A percentile compares a stretch with the other conserved stretches of the same genome.
Evolutionary conservation across 2,113 vertebrate species (phyloP).

Genomic region (Oophaga pumilio): DNA sequence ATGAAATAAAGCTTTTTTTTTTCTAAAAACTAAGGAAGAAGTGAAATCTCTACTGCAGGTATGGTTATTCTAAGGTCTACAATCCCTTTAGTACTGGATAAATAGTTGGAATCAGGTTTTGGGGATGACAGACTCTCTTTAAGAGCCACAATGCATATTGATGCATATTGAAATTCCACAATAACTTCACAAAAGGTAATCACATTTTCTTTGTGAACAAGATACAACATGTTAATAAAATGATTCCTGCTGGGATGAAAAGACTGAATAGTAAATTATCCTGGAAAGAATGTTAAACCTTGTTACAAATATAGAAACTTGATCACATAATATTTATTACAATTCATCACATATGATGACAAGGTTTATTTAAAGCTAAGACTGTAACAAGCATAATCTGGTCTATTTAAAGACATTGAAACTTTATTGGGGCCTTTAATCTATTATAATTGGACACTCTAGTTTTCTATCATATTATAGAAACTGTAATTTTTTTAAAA

Average conservation of each 20-base stretch:
- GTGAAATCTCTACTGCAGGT: too few species aligned
- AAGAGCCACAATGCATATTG: not conserved
- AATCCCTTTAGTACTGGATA: too few species aligned
- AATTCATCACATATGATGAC: constrained; percentile 51
- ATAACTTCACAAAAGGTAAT: constrained; percentile 3
- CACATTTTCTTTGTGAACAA: constrained; percentile 63
- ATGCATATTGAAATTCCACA: constrained; percentile 9
- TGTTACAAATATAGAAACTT: constrained; percentile 68
- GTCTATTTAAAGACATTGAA: constrained; percentile 6
- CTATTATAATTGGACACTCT: not conserved
- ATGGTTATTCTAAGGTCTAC: too few species aligned
- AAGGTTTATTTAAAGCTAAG: constrained; percentile 15
- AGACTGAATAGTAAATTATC: constrained; percentile 66
- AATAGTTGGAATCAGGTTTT: not conserved
- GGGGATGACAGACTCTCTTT: not conserved
- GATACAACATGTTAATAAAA: constrained; percentile 67
- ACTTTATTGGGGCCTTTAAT: too few species aligned
- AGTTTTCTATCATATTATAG: not conserved
- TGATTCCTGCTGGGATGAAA: constrained; percentile 66
- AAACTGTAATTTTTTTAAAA: too few species aligned
- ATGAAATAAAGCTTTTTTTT: too few species aligned
- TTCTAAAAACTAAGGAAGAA: too few species aligned
- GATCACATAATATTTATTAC: constrained; percentile 65
- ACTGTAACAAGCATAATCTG: constrained; percentile 5
- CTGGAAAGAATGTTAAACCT: constrained; percentile 73